Evolutionary conservation across 2,888 invertebrate species (phyloP).

Genomic region (Acleris emargana): DNA sequence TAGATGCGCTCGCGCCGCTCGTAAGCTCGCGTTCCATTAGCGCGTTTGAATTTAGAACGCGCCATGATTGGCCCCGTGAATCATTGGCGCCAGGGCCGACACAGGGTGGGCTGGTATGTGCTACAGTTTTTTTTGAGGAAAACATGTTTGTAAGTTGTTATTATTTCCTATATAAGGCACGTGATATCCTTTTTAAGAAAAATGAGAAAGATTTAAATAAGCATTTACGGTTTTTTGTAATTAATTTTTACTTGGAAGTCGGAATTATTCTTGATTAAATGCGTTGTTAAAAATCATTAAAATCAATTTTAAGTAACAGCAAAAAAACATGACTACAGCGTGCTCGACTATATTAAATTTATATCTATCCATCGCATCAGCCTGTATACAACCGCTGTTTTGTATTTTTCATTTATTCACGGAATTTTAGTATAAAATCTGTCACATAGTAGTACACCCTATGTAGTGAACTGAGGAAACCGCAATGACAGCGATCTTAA

Average conservation of each 20-base stretch:
- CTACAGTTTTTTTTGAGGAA: slow-evolving; percentile 1
- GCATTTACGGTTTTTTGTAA: too few species aligned
- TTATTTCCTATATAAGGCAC: background rate
- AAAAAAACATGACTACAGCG: too few species aligned
- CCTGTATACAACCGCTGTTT: too few species aligned
- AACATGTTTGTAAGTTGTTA: slow-evolving; percentile 7
- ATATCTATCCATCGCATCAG: too few species aligned
- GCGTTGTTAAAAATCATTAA: too few species aligned
- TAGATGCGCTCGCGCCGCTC: slow-evolving; percentile 70
- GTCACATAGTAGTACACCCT: slow-evolving; percentile 8
- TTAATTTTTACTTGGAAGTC: too few species aligned
- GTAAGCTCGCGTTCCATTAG: slow-evolving; percentile 76
- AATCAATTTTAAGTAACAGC: too few species aligned
- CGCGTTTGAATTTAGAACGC: slow-evolving; percentile 77
- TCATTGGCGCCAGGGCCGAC: slow-evolving; percentile 52
- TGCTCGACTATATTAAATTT: too few species aligned
- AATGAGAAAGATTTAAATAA: background rate
- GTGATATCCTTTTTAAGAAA: background rate
- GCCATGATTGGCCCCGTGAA: slow-evolving; percentile 68
- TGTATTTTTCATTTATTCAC: background rate
- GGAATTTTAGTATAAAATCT: background rate
- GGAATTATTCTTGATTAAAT: too few species aligned
- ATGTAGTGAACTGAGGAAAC: slow-evolving; percentile 11
- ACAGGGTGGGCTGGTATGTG: slow-evolving; percentile 22
- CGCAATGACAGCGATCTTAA: slow-evolving; percentile 2